Base-by-base conservation (phyloP, 2,888 invertebrate genomes). In the Caradrina kadenii region DNA sequence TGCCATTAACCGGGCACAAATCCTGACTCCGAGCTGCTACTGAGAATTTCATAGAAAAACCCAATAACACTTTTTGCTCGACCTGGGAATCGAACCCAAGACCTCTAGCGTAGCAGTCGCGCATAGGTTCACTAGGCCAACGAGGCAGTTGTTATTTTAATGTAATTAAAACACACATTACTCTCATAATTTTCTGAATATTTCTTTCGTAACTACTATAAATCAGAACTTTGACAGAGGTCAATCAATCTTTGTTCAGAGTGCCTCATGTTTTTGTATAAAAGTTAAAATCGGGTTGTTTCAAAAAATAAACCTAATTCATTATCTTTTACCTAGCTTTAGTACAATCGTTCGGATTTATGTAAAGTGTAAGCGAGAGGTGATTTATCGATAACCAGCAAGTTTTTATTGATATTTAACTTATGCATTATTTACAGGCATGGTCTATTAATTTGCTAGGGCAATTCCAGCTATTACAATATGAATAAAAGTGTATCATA, bases 381-480 rank as follows among this genome's bases (percentile, higher is more conserved):
- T 39, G 50, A 45, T 56, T 65, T 65, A 48, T 22, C 15, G 56
- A 64, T 56, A 74, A 39, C 39, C n/a, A 65, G 42, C 19, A 5
- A 48, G 22, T 62, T 52, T 52, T n/a, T 58, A 74, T 64, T 64
- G 56, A 48, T 74, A 64, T 75, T 75, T 55, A 55, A 67, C 50
- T 21, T 56, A 1, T 21, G n/a, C 26, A 68, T 68, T 73, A 61
- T 56, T 61, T 39, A 56, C 50, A n/a, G 69, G 59, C 26, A 76
- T 56, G 73, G 31, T 76, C 15, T 76, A 31, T 56, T 60, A 60
- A 45, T 55, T 60, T 60, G 26, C 39, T 62, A 6, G 8, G 26
- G 15, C 26, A 17, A 45, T 54, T 35, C 5, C 3, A 19, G 42
- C 49, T n/a, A 55, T 60, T 48, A 21, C 11, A 67, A 60, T 50